These are phyloP conservation scores for Sesamia inferens DNA, from an alignment of 2,888 invertebrate species.

Conservation along the genomic window DNA sequence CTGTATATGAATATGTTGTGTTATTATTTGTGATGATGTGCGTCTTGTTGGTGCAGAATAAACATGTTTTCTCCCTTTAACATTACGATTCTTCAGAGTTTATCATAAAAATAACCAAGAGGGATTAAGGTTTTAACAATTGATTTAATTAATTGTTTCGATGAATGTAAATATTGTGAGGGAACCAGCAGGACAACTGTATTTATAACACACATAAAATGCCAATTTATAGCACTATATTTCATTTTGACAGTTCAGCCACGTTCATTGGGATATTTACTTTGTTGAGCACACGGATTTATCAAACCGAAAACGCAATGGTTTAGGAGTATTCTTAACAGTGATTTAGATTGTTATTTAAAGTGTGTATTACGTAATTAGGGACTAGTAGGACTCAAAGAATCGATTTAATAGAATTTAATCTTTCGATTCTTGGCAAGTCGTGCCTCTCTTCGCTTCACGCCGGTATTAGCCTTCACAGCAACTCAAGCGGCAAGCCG, in stretches of 20 bases:
- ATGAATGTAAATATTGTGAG: too few species aligned
- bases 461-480: slow-evolving; percentile 23
- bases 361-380: background rate
- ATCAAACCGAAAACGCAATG: background rate
- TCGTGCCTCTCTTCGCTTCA: background rate
- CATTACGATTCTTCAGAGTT: background rate
- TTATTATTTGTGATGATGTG: too few species aligned
- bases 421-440: background rate
- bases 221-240: too few species aligned
- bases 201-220: too few species aligned
- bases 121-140: too few species aligned
- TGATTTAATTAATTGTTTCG: too few species aligned
- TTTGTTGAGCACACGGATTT: background rate
- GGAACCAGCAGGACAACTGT: too few species aligned
- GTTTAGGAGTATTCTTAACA: too few species aligned
- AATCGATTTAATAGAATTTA: background rate
- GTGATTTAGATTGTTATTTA: background rate
- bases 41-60: too few species aligned
- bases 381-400: background rate
- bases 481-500: slow-evolving; percentile 37
- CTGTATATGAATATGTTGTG: too few species aligned
- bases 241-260: background rate
- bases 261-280: background rate
- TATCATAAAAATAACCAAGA: too few species aligned
- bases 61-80: too few species aligned